phyloP scores from a whole-genome alignment of 1,140 invertebrate genomes.

The Cydia strobilella region DNA sequence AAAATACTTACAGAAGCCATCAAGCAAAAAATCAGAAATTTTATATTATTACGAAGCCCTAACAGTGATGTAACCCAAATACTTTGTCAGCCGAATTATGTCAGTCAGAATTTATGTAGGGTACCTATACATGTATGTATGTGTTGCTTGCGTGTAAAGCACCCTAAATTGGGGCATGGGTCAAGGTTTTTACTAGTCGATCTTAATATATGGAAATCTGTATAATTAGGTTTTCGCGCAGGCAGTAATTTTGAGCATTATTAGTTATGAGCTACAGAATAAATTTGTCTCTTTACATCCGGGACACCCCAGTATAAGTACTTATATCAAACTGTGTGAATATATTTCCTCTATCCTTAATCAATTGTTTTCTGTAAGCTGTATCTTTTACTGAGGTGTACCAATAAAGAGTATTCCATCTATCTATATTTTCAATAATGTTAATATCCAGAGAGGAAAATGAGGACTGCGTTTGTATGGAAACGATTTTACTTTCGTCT shows the following conservation, averaged over 20 bases:
- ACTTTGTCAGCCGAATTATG: conserved; percentile 25
- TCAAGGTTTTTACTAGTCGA: conserved; percentile 4
- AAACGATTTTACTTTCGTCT: too few species aligned
- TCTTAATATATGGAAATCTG: conserved; percentile 2
- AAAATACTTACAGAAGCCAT: too few species aligned
- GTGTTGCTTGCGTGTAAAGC: background rate
- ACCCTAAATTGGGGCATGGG: background rate
- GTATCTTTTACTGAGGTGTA: too few species aligned
- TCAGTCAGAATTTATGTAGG: background rate
- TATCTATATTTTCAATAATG: too few species aligned
- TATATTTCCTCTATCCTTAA: too few species aligned
- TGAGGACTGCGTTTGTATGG: too few species aligned
- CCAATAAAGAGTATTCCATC: too few species aligned
- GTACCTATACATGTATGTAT: background rate
- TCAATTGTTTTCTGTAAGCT: too few species aligned
- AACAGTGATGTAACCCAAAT: conserved; percentile 13
- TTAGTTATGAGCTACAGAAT: background rate
- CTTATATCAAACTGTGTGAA: too few species aligned
- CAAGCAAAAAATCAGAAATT: background rate
- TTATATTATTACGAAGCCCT: background rate
- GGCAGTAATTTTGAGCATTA: background rate
- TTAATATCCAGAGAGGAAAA: too few species aligned
- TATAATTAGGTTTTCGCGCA: background rate
- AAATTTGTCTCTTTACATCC: too few species aligned
- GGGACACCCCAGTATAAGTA: too few species aligned